Evolutionary conservation across 2,113 vertebrate genomes (phyloP), one percentile per base, ranked within the genome.

Genomic region (Rhinoptilus africanus): DNA sequence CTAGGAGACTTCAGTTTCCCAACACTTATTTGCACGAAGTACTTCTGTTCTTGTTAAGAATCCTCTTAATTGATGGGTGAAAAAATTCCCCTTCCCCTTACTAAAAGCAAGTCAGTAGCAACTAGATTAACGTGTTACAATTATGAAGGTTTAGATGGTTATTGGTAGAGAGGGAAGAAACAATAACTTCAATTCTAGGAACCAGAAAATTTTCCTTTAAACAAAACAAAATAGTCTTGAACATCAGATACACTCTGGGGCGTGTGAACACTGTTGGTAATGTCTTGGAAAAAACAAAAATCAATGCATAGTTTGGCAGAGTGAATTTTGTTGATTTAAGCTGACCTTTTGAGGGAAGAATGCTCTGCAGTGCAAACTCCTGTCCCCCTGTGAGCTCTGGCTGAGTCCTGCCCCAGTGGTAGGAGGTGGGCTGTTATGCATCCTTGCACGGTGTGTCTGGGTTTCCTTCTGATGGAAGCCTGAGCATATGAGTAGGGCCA

Each of bases 361-460:
- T 48, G 53, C 34, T 56, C 39, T 73, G 0, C 0, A 1, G 47
- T 56, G 48, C 6, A 47, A 2, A 8, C 35, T 47, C 53, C 27
- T 39, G 41, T 35, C 69, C 43, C 34, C 3, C 0, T 2, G 4
- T 45, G 28, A 88, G 7, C 69, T 82, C 54, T 78, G 45, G 18
- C 60, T 48, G 30, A 41, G 47, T 68, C 53, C 34, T 75, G 43
- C 35, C 43, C 60, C 39, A 21, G 11, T 27, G 37, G 35, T 20
- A 45, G 60, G 26, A 82, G 48, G 3, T 45, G 57, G 17, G 22
- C 14, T 41, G 12, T 50, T 39, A 15, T 0, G 8, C 19, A 20
- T 50, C n/a, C 59, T 63, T 59, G 28, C 26, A 6, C 47, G 47
- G 10, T 68, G 30, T 59, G 23, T 43, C 32, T 69, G 43, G 10